Conservation (phyloP, 2,888 invertebrate species). For the Eupithecia subumbrata region DNA sequence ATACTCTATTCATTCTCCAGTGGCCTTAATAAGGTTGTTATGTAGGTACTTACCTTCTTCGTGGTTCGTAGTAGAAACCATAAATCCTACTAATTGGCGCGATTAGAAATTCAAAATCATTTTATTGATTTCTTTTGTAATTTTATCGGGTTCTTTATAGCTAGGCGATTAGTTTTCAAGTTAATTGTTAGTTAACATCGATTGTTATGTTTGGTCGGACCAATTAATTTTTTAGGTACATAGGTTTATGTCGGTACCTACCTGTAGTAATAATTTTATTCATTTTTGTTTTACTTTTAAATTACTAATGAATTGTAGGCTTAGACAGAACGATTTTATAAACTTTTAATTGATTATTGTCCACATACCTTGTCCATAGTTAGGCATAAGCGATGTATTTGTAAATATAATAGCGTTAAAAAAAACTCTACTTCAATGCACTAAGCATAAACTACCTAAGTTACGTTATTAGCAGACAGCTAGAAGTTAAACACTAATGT, state of each 20-base stretch:
- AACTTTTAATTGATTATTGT: not conserved
- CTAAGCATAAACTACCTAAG: not conserved
- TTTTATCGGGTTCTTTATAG: constrained; percentile 78
- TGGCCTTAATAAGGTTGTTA: constrained; percentile 31
- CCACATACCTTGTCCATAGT: not conserved
- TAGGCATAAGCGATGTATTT: not conserved
- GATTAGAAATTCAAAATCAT: constrained; percentile 79
- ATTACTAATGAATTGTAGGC: not conserved
- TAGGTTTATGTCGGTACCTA: not conserved
- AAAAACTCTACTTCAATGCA: not conserved
- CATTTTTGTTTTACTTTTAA: not conserved
- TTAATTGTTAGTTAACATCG: constrained; percentile 76
- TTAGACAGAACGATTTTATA: not conserved
- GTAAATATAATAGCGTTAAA: not conserved
- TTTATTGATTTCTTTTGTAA: constrained; percentile 82
- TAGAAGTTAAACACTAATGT: not conserved
- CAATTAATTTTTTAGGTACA: constrained; percentile 59
- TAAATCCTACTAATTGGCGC: constrained; percentile 80
- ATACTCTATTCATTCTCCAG: constrained; percentile 25
- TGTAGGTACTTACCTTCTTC: constrained; percentile 23
- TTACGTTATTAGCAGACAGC: not conserved
- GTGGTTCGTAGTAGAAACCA: constrained; percentile 58
- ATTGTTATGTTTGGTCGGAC: constrained; percentile 76
- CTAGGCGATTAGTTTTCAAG: constrained; percentile 73
- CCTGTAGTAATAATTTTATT: not conserved